Evolutionary conservation across 2,888 invertebrate genomes (phyloP).

Genomic region (Sialis fuliginosa): DNA sequence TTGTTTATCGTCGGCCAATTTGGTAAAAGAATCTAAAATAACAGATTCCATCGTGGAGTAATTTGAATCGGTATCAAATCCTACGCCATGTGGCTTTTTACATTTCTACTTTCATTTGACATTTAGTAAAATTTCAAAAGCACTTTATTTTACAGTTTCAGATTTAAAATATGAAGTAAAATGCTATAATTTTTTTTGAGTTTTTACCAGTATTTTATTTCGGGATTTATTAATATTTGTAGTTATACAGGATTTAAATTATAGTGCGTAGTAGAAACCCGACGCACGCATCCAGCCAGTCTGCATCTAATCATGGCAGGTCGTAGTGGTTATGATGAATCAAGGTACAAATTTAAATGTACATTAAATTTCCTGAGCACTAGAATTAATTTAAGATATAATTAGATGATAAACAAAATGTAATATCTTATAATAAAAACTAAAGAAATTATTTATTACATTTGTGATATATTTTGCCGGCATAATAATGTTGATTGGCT

Average conservation of each 20-base stretch:
- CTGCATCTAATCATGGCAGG: conserved; percentile 70
- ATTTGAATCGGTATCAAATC: conserved; percentile 11
- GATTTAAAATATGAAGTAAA: not conserved
- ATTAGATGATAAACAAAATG: no score
- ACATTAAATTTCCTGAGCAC: no score
- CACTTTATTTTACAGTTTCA: not conserved
- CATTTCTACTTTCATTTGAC: conserved; percentile 7
- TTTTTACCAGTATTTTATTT: not conserved
- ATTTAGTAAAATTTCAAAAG: conserved; percentile 3
- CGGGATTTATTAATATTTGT: not conserved
- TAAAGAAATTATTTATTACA: no score
- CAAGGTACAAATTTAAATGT: conserved; percentile 41
- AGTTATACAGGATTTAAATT: not conserved
- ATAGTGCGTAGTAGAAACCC: not conserved
- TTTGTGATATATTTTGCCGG: not conserved
- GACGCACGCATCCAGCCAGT: conserved; percentile 6
- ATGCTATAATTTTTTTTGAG: not conserved
- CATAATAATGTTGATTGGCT: not conserved
- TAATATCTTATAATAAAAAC: no score
- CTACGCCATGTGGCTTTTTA: conserved; percentile 8
- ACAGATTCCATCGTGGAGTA: conserved; percentile 20
- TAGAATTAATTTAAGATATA: no score
- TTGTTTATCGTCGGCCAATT: conserved; percentile 22
- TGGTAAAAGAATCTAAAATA: conserved; percentile 27
- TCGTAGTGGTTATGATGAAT: conserved; percentile 70